Base-by-base conservation (phyloP, 2,113 vertebrate species). In the Brienomyrus longianalis region DNA sequence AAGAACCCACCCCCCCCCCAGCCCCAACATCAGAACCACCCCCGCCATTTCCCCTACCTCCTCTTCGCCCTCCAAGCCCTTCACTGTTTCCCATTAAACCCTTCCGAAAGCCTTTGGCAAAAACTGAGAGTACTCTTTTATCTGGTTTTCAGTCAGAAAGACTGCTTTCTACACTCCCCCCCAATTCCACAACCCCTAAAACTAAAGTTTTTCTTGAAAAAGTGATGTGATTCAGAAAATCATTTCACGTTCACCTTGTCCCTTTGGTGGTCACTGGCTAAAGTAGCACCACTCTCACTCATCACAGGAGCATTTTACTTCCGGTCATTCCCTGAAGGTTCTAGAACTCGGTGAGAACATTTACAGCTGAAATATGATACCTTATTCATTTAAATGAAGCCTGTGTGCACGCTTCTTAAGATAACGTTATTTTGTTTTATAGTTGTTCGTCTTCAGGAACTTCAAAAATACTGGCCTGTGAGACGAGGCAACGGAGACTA, bases 81-180 rank as follows among this genome's bases (percentile, higher is more conserved):
- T 39, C 17, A 15, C 84, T 87, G 85, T 87, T 87, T 90, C 62
- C 48, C 85, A 84, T 66, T 66, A 48, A 86, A n/a, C 51, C 6
- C 56, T 83, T 83, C 27, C 10, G 35, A 56, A 89, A 89, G 31
- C 66, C 47, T 35, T 45, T 62, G 50, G 48, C 47, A 85, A 5
- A 48, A 21, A 31, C 4, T 85, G 47, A 21, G 27, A 39, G 11
- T 51, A 51, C n/a, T 88, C 45, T 74, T 74, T 47, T 47, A 23
- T 62, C 66, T 48, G 66, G n/a, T 74, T 31, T 35, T 52, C 27
- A 51, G 88, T 52, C 17, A 23, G 48, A 80, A 50, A 17, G 47
- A 88, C 59, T 70, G 62, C 27, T 70, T 11, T 13, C 31, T 27
- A 80, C 17, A 19, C 31, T 2, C 31, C 66, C 66, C 66, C 13